These are phyloP conservation scores for Lanius collurio DNA, from an alignment of 2,113 vertebrate genomes.

Conservation along the genomic window DNA sequence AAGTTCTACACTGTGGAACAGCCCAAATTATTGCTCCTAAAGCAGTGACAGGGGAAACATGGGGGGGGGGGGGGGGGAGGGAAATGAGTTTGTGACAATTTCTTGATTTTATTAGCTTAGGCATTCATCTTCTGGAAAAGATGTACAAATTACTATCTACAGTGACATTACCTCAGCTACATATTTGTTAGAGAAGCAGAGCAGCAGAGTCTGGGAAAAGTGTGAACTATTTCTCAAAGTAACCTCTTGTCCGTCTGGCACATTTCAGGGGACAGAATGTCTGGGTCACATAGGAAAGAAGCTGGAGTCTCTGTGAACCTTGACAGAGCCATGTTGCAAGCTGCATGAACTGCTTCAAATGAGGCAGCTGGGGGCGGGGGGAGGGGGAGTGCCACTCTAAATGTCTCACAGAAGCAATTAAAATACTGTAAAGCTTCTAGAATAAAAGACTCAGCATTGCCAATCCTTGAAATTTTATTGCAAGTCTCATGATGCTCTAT, in stretches of 20 bases:
- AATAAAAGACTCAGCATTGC: not conserved
- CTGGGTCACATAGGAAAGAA: slow-evolving; percentile 50
- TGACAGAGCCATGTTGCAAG: slow-evolving; percentile 50
- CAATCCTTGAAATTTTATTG: not conserved
- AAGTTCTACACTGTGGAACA: not conserved
- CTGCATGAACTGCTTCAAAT: not conserved
- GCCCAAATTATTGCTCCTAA: not conserved
- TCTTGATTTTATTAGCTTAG: not conserved
- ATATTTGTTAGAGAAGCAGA: not conserved
- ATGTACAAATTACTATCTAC: not conserved
- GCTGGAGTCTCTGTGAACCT: slow-evolving; percentile 25
- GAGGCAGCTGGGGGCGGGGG: not conserved
- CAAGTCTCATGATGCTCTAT: not conserved
- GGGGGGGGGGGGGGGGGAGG: too few species aligned
- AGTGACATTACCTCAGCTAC: slow-evolving; percentile 40
- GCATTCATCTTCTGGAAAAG: not conserved
- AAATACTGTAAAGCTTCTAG: slow-evolving; percentile 2
- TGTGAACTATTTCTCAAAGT: slow-evolving; percentile 43
- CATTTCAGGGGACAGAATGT: slow-evolving; percentile 45
- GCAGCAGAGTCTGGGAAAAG: slow-evolving; percentile 41
- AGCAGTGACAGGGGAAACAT: not conserved
- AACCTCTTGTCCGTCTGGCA: slow-evolving; percentile 60
- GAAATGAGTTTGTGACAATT: not conserved
- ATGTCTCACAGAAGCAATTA: slow-evolving; percentile 24
- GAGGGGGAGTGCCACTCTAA: not conserved